A percentile compares a stretch with the other conserved stretches of the same genome.
Conservation (phyloP, 2,888 invertebrate genomes). For the Melanargia galathea region DNA sequence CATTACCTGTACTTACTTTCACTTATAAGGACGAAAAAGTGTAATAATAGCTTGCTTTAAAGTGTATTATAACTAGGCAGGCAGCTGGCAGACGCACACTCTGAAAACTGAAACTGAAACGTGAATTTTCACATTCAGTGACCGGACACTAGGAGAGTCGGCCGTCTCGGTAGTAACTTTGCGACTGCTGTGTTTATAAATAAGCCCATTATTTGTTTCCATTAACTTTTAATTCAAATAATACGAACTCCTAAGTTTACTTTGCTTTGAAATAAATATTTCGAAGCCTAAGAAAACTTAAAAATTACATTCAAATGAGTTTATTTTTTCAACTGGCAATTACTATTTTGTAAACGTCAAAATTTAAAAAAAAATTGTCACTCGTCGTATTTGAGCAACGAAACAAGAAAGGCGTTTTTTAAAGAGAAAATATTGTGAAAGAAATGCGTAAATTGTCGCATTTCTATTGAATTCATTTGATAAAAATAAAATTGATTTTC, state of each 20-base stretch:
- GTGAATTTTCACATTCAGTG: constrained; percentile 49
- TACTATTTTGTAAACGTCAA: constrained; percentile 21
- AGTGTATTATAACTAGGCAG: not conserved
- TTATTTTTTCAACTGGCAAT: constrained; percentile 31
- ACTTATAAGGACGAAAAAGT: not conserved
- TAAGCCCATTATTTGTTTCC: not conserved
- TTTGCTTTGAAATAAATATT: not conserved
- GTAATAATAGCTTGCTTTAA: not conserved
- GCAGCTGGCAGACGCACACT: not conserved
- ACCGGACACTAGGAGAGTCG: constrained; percentile 49
- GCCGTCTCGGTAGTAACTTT: constrained; percentile 47
- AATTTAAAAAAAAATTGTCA: not conserved
- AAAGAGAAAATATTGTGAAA: constrained; percentile 15
- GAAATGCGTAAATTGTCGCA: constrained; percentile 10
- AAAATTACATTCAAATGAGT: not conserved
- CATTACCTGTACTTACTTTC: not conserved
- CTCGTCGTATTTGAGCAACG: not conserved
- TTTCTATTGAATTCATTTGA: not conserved
- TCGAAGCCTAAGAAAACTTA: not conserved
- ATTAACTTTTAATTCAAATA: not conserved
- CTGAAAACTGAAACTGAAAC: constrained; percentile 15
- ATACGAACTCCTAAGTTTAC: not conserved
- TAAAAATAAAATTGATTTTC: not conserved
- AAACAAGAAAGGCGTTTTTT: constrained; percentile 1
- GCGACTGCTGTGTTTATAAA: constrained; percentile 29